Percentiles rank a stretch among this genome's conserved stretches.
Conservation (phyloP, 2,113 vertebrate species). For the Cebus imitator region DNA sequence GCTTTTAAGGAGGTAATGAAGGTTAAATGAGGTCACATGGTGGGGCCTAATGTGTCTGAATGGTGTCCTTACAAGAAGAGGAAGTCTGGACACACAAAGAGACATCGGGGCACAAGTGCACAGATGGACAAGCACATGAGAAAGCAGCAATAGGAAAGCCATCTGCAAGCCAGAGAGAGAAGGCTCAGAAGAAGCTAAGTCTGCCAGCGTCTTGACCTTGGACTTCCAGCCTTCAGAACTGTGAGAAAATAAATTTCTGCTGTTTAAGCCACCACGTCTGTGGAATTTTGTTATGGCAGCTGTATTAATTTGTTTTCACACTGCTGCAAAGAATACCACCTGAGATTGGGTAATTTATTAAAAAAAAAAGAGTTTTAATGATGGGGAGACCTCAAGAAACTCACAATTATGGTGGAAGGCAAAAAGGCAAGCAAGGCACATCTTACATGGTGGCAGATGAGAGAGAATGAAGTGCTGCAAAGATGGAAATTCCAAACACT, state of each 20-base stretch:
- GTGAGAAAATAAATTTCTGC: background rate
- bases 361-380: no score
- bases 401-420: no score
- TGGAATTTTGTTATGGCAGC: background rate
- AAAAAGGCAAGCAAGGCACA: no score
- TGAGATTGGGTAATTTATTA: no score
- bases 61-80: background rate
- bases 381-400: no score
- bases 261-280: background rate
- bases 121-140: background rate
- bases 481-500: no score
- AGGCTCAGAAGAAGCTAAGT: background rate
- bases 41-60: background rate
- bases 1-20: background rate
- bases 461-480: no score
- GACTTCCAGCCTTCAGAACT: background rate
- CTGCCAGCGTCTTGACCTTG: background rate
- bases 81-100: background rate
- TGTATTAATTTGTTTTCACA: no score
- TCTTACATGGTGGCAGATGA: no score
- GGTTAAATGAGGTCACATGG: background rate
- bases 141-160: background rate
- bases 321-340: no score
- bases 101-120: background rate
- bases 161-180: background rate